These are phyloP conservation scores for Cylindroiulus punctatus DNA, from an alignment of 2,888 invertebrate genomes.

Conservation along the genomic window DNA sequence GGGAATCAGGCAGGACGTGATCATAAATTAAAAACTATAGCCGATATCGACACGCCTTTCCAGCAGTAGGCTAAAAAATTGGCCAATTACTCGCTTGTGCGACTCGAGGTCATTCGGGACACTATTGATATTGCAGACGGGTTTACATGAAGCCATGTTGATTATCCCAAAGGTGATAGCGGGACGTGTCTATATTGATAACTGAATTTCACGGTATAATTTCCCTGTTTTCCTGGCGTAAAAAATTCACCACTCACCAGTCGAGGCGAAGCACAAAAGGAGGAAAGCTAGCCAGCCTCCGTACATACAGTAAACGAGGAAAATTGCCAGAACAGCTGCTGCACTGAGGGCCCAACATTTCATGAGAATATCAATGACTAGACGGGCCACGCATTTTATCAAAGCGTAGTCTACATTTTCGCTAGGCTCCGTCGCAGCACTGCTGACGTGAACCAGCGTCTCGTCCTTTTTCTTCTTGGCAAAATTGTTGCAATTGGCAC, in stretches of 20 bases:
- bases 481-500: neutral
- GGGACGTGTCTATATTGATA: too few species aligned
- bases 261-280: conserved; percentile 75
- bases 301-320: conserved; percentile 84
- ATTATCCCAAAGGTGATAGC: too few species aligned
- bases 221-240: too few species aligned
- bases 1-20: too few species aligned
- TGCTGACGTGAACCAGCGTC: neutral
- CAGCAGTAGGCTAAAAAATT: too few species aligned
- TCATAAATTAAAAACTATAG: too few species aligned
- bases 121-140: too few species aligned
- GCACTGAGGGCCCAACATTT: conserved; percentile 83
- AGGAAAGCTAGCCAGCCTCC: conserved; percentile 79
- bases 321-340: conserved; percentile 77
- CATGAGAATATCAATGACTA: conserved; percentile 66
- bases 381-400: conserved; percentile 59
- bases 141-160: too few species aligned
- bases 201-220: too few species aligned
- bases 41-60: too few species aligned
- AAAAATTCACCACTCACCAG: conserved; percentile 75
- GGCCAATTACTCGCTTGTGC: too few species aligned
- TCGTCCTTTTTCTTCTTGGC: neutral
- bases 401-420: conserved; percentile 59
- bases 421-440: neutral
- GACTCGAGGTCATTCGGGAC: too few species aligned